Percentiles rank a stretch among this genome's conserved stretches.
These are phyloP conservation scores for Mercenaria mercenaria DNA, from an alignment of 1,140 invertebrate genomes.

Conservation along the genomic window DNA sequence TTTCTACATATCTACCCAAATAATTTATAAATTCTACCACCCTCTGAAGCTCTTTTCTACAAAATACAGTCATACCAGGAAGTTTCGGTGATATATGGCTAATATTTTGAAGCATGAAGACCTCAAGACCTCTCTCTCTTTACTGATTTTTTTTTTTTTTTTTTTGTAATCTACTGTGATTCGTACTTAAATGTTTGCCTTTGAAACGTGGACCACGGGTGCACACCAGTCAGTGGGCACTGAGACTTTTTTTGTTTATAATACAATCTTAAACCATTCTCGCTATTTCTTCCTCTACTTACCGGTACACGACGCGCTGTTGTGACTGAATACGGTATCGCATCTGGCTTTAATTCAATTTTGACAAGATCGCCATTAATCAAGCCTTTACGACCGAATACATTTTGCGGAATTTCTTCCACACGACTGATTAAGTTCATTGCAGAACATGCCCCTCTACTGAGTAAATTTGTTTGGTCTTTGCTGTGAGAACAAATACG, in stretches of 20 bases:
- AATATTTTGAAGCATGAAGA: constrained; percentile 62
- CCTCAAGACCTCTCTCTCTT: too few species aligned
- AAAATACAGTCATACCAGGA: constrained; percentile 7
- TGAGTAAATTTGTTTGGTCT: too few species aligned
- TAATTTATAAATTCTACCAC: constrained; percentile 75
- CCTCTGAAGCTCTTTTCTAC: constrained; percentile 61
- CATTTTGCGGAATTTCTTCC: neutral
- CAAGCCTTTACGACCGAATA: neutral
- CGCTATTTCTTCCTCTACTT: constrained; percentile 60
- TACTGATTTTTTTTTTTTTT: constrained; percentile 41
- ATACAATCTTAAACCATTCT: constrained; percentile 68
- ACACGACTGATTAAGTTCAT: neutral
- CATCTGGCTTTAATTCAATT: neutral
- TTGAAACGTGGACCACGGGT: constrained; percentile 69
- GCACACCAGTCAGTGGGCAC: neutral
- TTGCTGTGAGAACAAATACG: neutral
- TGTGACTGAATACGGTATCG: neutral
- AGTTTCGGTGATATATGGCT: constrained; percentile 69
- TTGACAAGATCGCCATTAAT: neutral
- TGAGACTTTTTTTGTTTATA: constrained; percentile 64
- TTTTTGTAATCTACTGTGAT: constrained; percentile 66
- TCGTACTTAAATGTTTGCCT: constrained; percentile 37
- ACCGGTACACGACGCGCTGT: constrained; percentile 6
- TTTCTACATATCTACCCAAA: constrained; percentile 67
- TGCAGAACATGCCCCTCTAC: neutral